Percentiles rank a stretch among this genome's conserved stretches.
These are phyloP conservation scores for Scaeva pyrastri DNA, from an alignment of 2,888 invertebrate species.

Conservation along the genomic window DNA sequence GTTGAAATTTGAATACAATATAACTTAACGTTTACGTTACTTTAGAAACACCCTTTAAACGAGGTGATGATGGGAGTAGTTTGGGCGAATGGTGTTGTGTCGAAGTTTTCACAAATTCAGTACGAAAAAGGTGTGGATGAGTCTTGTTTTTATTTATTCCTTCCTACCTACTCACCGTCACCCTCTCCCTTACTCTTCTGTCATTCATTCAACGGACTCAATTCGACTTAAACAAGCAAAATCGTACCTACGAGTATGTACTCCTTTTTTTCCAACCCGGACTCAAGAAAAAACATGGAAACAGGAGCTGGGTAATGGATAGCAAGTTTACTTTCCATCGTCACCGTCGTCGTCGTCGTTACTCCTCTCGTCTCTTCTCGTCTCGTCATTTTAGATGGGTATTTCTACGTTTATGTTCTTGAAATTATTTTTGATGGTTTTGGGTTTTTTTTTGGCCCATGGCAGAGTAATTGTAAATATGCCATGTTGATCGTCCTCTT, in stretches of 20 bases:
- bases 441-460: slow-evolving; percentile 2
- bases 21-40: too few species aligned
- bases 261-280: slow-evolving; percentile 21
- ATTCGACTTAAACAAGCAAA: neutral
- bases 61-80: neutral
- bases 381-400: neutral
- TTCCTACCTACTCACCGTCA: neutral
- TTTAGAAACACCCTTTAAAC: neutral
- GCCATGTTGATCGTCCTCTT: neutral
- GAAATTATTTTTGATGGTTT: slow-evolving; percentile 52
- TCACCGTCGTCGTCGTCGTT: neutral
- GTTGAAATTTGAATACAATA: too few species aligned
- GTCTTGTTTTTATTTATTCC: slow-evolving; percentile 43
- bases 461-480: slow-evolving; percentile 53
- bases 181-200: neutral
- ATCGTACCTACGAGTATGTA: neutral
- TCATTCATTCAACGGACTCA: neutral
- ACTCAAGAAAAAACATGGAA: slow-evolving; percentile 27
- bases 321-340: neutral
- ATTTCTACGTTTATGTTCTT: slow-evolving; percentile 11
- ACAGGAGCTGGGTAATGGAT: slow-evolving; percentile 16
- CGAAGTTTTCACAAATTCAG: slow-evolving; percentile 52
- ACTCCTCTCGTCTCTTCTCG: too few species aligned
- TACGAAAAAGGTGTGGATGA: slow-evolving; percentile 34
- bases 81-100: slow-evolving; percentile 22